Evolutionary conservation across 1,140 invertebrate genomes (phyloP).

Genomic region (Hydropsyche tenuis): DNA sequence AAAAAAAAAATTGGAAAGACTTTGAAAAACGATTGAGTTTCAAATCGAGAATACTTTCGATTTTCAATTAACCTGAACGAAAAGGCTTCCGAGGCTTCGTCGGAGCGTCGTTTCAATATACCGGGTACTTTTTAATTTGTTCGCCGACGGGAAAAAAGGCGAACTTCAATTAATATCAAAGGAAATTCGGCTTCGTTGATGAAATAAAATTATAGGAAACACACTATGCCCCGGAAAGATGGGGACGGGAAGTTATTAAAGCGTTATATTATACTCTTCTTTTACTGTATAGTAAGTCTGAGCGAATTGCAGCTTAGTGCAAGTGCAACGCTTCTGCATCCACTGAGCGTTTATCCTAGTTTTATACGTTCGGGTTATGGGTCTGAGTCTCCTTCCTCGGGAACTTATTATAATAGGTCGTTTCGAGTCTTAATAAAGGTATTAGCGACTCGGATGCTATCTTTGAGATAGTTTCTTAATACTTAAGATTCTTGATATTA

Average conservation of each 20-base stretch:
- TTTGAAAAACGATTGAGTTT: conserved; percentile 30
- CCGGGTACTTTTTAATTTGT: conserved; percentile 21
- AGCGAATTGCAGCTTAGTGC: conserved; percentile 15
- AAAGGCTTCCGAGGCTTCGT: too few relatives aligned
- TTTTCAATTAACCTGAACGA: conserved; percentile 43
- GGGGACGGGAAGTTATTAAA: too few relatives aligned
- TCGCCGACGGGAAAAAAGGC: conserved; percentile 26
- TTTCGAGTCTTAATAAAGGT: conserved; percentile 14
- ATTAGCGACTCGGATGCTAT: conserved; percentile 1
- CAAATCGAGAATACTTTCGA: conserved; percentile 31
- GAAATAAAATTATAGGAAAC: too few relatives aligned
- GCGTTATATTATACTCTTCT: too few relatives aligned
- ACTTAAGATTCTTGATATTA: too few relatives aligned
- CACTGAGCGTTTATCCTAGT: not conserved
- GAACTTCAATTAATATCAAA: not conserved
- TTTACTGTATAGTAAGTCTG: not conserved
- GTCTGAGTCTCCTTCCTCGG: too few relatives aligned
- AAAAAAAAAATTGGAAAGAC: conserved; percentile 23
- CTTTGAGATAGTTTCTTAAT: not conserved
- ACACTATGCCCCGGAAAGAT: too few relatives aligned
- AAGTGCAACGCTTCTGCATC: not conserved
- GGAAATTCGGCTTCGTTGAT: too few relatives aligned
- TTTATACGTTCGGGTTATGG: not conserved
- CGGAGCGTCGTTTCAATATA: conserved; percentile 1
- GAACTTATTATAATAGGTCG: conserved; percentile 4